These are phyloP conservation scores for Brachypodius melanocephalos DNA, from an alignment of 2,113 vertebrate species.

Conservation along the genomic window DNA sequence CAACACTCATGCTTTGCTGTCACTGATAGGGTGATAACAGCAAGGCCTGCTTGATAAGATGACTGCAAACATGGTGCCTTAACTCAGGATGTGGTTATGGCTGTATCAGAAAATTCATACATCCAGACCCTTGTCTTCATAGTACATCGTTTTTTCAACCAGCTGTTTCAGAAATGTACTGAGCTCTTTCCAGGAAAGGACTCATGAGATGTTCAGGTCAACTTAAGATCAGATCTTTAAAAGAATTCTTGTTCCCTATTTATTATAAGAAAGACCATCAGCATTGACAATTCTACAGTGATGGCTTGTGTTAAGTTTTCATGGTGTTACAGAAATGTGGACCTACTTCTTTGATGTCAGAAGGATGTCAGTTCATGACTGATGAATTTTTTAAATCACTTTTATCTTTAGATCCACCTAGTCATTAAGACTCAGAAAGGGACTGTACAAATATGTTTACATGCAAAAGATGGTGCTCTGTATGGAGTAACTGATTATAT, in stretches of 20 bases:
- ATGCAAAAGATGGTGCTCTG: not conserved
- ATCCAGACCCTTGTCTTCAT: not conserved
- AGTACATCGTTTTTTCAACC: not conserved
- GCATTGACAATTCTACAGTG: not conserved
- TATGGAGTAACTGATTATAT: not conserved
- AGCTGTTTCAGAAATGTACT: not conserved
- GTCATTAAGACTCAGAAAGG: not conserved
- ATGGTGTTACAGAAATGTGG: not conserved
- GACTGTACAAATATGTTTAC: not conserved
- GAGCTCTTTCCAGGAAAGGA: slow-evolving; percentile 2
- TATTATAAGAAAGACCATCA: not conserved
- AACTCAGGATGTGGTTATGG: slow-evolving; percentile 3
- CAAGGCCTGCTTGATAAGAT: not conserved
- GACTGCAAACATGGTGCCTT: not conserved
- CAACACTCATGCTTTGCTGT: not conserved
- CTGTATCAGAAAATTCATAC: not conserved
- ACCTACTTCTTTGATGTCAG: not conserved
- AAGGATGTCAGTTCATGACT: not conserved
- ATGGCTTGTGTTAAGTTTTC: not conserved
- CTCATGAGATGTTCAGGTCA: not conserved
- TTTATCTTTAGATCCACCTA: not conserved
- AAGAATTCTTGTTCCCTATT: not conserved
- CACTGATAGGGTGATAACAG: not conserved
- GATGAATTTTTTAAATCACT: not conserved
- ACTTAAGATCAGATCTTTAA: not conserved